Evolutionary conservation across 2,113 vertebrate species (phyloP), one percentile per base, ranked within the genome.

Genomic region (Ptilonorhynchus violaceus): DNA sequence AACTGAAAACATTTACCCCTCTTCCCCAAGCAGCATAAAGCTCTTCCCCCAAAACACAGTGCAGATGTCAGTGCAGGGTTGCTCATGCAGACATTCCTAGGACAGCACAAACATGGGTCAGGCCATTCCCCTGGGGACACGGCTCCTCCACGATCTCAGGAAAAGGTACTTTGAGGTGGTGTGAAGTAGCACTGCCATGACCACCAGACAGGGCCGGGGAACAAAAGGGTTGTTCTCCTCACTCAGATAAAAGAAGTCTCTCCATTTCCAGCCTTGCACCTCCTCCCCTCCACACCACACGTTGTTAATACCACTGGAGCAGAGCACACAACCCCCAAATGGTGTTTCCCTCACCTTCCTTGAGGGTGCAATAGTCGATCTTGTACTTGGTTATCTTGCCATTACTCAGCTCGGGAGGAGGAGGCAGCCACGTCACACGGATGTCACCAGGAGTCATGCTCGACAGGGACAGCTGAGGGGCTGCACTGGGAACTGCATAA

Each of bases 381-480:
- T 98, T 99, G 97, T 99, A 99, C 94, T 98, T 98, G 6, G 97
- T 98, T 94, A 99, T 98, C 75, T 98, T 98, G 91, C 99, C 99
- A 0, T 99, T 98, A 90, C 99, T 99, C 93, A 99, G 97, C 97
- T 98, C 98, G 0, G 98, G 97, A 72, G 99, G 99, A 85, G 98
- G 98, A 6, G 99, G 99, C 88, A 98, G 98, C 99, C 99, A 99
- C 3, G 98, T 99, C 93, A 99, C 98, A 76, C 98, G 98, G 97
- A 99, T 99, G 96, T 99, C 99, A 41, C 98, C 98, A 44, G 99
- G 98, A 72, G 98, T 99, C 79, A 98, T 98, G 97, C 99, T 99
- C 5, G 98, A 99, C 93, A 99, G 98, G 50, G 99, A 98, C 88
- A 99, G 97, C 98, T 99, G 99, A 64, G 99, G 99, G 9, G 99